Base-by-base conservation (phyloP, 1,140 invertebrate species). In the Platorchestia sp. region DNA sequence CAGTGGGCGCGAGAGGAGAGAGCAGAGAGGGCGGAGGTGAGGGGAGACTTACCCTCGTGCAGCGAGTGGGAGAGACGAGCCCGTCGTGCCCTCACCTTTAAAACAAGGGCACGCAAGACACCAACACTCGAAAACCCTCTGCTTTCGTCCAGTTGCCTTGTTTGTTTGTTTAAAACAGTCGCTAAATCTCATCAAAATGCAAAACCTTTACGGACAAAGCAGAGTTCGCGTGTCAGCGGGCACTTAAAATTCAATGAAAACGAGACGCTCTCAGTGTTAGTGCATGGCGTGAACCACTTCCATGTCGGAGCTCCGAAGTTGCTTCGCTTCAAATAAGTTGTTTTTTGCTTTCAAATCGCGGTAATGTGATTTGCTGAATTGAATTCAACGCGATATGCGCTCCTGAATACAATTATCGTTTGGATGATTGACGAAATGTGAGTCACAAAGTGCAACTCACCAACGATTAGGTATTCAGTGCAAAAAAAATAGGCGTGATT, bases 61-160 rank as follows among this genome's bases (percentile, higher is more conserved):
- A 86, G 53, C 53, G 36, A 16, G 53, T 75, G 86, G 36, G 10
- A 40, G 36, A 40, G 7, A 41, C 27, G 43, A 89, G 14, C 5
- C 14, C 7, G 36, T 42, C 44, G 91, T 44, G 43, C 91, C 45
- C 91, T 93, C 91, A 93, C 91, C 91, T 93, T 93, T 93, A 93
- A 93, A 93, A 93, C 91, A 93, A 93, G 91, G 91, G 91, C 91
- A 93, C 7, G 91, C 91, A 93, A 93, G 91, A 93, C 91, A 93
- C 91, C 91, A 93, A 47, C 91, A 41, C 91, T 93, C 91, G 3
- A 93, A 93, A 93, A 93, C 41, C 91, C 91, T 93, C 91, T 45
- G 91, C 91, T 93, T 93, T 93, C 44, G 91, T 93, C 44, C 44
- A 44, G 43, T 93, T 93, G 7, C 44, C 44, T 93, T 44, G 91